A percentile compares a stretch with the other conserved stretches of the same genome.
Evolutionary conservation across 2,888 invertebrate species (phyloP).

Genomic region (Cephus pygmeus): DNA sequence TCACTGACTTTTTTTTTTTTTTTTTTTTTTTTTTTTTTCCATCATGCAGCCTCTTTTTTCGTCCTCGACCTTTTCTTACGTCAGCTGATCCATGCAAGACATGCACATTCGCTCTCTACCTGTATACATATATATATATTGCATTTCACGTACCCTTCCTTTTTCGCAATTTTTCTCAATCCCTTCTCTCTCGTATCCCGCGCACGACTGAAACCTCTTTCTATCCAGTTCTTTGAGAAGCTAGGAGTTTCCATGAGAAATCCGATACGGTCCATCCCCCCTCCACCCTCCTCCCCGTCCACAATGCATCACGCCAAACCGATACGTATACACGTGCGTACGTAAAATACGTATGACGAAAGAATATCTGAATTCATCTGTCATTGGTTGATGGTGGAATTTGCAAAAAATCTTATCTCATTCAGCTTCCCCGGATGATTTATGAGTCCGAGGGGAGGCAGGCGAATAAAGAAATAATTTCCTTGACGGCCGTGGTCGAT

Average conservation of each 20-base stretch:
- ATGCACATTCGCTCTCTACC: no score
- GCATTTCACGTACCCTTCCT: neutral
- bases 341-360: neutral
- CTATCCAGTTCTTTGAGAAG: neutral
- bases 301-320: neutral
- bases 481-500: neutral
- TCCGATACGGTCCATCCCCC: neutral
- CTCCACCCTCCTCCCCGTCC: fast-evolving
- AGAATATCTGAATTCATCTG: neutral
- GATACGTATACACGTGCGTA: neutral
- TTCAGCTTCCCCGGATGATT: neutral
- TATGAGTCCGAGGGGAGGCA: neutral
- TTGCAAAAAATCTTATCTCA: neutral
- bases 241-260: neutral
- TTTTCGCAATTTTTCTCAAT: neutral
- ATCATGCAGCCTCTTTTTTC: neutral
- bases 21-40: no score
- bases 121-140: neutral
- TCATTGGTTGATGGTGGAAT: neutral
- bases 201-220: neutral
- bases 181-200: neutral
- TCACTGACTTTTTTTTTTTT: neutral
- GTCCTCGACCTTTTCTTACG: neutral
- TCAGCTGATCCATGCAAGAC: neutral
- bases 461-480: neutral